Percentiles rank a stretch among this genome's conserved stretches.
These are phyloP conservation scores for Callipepla squamata DNA, from an alignment of 2,113 vertebrate genomes.

Conservation along the genomic window DNA sequence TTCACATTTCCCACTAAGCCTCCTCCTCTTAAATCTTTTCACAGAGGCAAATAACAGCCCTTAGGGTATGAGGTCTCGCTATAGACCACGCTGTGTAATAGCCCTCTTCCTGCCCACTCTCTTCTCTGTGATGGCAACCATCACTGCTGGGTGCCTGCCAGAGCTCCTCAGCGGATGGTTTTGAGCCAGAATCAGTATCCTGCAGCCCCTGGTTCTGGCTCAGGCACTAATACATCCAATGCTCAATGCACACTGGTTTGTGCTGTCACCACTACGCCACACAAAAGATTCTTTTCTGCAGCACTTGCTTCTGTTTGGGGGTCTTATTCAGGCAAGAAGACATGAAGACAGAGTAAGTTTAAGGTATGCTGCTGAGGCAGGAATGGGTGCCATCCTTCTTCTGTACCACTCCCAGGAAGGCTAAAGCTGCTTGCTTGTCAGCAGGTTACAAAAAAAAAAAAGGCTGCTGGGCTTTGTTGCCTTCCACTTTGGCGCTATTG, in stretches of 20 bases:
- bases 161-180: neutral
- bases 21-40: neutral
- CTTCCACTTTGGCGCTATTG: neutral
- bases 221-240: neutral
- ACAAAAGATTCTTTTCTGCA: neutral
- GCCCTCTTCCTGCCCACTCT: neutral
- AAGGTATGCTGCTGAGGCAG: neutral
- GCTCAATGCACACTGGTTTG: neutral
- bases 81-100: neutral
- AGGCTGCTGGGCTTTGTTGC: rapidly evolving
- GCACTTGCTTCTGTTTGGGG: neutral
- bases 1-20: neutral
- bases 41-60: neutral
- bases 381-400: neutral
- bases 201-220: too few relatives aligned
- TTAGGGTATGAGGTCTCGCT: neutral
- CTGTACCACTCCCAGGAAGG: neutral
- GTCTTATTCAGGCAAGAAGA: neutral
- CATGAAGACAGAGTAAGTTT: neutral
- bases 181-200: neutral
- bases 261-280: neutral
- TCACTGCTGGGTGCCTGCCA: neutral
- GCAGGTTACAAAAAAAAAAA: neutral
- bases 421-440: neutral
- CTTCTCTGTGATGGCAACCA: neutral